Base-by-base conservation (phyloP, 2,797 vertebrate genomes). In the Lateolabrax maculatus region DNA sequence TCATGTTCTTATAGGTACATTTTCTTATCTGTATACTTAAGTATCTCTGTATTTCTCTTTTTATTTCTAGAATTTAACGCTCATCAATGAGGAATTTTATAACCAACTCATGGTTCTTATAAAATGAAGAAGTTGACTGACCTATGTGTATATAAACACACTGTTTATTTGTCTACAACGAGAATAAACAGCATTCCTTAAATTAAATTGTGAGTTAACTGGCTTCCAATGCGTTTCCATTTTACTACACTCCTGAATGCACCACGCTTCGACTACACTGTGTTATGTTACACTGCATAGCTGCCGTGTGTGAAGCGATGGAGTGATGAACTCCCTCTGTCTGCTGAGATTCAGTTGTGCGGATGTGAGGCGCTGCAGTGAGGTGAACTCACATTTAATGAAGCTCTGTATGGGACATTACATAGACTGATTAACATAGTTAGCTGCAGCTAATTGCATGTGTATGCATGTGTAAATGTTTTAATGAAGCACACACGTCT, bases 281-380 rank as follows among this genome's bases (percentile, higher is more conserved):
- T 5, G 27, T 19, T 46, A 9, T 9, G 21, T 49, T 23, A 18
- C 25, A 41, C 9, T 51, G 44, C 34, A 5, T 23, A 10, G 36
- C 39, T 16, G 58, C 34, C 34, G 18, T 58, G 43, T 49, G 52
- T 41, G 64, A 18, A 37, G 48, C 16, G 0, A 31, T n/a, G 6
- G 6, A 46, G 53, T 3, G 62, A 23, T 39, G 51, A n/a, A n/a
- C n/a, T 48, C 25, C 39, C 31, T 31, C 43, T 3, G 9, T 57
- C 71, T 49, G 44, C 21, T 58, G 55, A 58, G 53, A 66, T 60
- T 43, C 6, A 39, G 57, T 19, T 19, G 11, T 27, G 60, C 49
- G 44, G 49, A 46, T 55, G 18, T 21, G 18, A 49, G 5, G 5
- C 49, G 31, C 31, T 57, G 19, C 31, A 44, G 10, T 18, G 13